Base-by-base conservation (phyloP, 2,888 invertebrate species). In the Melipona beecheii region DNA sequence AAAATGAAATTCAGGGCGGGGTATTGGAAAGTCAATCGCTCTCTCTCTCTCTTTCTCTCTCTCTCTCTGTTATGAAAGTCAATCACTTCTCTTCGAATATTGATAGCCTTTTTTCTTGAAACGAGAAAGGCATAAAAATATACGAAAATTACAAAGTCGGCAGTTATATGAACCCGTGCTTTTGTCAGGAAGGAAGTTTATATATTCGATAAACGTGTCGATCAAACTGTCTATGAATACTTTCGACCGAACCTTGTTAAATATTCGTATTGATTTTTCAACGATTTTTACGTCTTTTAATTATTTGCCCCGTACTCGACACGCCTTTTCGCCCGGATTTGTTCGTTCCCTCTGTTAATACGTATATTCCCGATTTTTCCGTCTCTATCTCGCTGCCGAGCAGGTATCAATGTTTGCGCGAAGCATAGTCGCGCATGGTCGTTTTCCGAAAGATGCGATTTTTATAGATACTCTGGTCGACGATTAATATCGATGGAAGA, bases 171-270 rank as follows among this genome's bases (percentile, higher is more conserved):
- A 82, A 62, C 27, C 43, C 65, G 49, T n/a, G 73, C 83, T 75
- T 74, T 77, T 64, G 75, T 64, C 79, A 56, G 70, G 52, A 75
- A 75, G 74, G 76, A 78, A 82, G 80, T 75, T 84, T 74, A 64
- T 82, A 76, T 66, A 84, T 43, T 68, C 54, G 52, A 78, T 74
- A 77, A 82, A 72, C 80, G 74, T 62, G 78, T 71, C 80, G 70
- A 66, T 83, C 87, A 75, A 86, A 71, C n/a, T n/a, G 15, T 58
- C n/a, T n/a, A n/a, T 58, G 43, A 43, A 43, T 9, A 43, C 56
- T 58, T 58, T 24, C 15, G 36, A 56, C n/a, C 15, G n/a, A 15
- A 24, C 4, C n/a, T 58, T 58, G n/a, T n/a, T 24, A n/a, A 58
- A 58, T n/a, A 58, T 58, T n/a, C 11, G 43, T 11, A 43, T 43